These are phyloP conservation scores for Balanococcus diminutus DNA, from an alignment of 2,888 invertebrate genomes.

Conservation along the genomic window DNA sequence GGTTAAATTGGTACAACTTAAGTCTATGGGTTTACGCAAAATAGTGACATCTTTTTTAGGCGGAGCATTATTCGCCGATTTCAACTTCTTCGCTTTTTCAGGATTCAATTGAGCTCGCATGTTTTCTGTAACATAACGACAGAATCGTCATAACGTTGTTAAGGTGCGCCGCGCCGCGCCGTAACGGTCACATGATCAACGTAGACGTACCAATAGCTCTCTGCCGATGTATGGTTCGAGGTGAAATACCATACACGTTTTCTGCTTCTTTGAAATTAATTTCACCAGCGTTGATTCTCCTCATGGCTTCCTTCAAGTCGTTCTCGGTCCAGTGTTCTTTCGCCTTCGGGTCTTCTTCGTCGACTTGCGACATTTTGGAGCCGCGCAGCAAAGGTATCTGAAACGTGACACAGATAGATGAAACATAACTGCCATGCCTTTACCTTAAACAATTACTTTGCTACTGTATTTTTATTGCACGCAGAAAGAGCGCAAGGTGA, in stretches of 20 bases:
- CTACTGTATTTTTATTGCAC: not conserved
- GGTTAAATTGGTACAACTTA: constrained; percentile 72
- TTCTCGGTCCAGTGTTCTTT: constrained; percentile 36
- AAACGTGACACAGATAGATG: not conserved
- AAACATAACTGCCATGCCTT: too few species aligned
- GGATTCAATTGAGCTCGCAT: constrained; percentile 54
- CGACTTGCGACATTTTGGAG: constrained; percentile 28
- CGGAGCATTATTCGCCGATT: not conserved
- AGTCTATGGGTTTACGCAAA: constrained; percentile 70
- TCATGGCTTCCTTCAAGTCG: constrained; percentile 43
- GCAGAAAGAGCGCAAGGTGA: not conserved
- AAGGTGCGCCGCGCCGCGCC: not conserved
- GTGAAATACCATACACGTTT: constrained; percentile 47
- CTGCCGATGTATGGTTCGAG: constrained; percentile 44
- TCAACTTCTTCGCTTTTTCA: constrained; percentile 43
- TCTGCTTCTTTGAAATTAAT: constrained; percentile 49
- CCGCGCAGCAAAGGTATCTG: not conserved
- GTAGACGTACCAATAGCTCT: constrained; percentile 45
- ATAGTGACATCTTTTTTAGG: constrained; percentile 62
- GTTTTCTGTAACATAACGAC: constrained; percentile 29
- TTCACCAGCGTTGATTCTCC: constrained; percentile 49
- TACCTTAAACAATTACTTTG: not conserved
- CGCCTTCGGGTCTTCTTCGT: constrained; percentile 35
- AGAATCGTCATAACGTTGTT: not conserved
- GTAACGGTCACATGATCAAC: not conserved